phyloP scores from a whole-genome alignment of 1,140 invertebrate species.

The Philopotamus ludificatus region DNA sequence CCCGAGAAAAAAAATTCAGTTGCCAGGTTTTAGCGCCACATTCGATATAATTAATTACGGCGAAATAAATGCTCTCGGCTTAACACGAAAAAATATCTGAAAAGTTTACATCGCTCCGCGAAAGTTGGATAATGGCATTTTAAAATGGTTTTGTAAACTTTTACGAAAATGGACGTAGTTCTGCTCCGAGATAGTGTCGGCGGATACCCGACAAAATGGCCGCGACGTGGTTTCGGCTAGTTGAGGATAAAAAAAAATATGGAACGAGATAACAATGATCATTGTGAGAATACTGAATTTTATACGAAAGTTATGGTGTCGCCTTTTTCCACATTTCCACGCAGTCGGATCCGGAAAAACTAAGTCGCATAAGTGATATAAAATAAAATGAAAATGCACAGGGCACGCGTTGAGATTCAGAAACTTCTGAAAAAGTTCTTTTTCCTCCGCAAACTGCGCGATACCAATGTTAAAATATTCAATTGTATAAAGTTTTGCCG shows the following conservation, averaged over 20 bases:
- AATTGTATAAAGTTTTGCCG: no score
- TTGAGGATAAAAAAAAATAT: neutral
- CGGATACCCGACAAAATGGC: constrained; percentile 14
- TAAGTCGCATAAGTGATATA: no score
- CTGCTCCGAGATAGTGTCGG: constrained; percentile 7
- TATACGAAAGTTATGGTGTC: neutral
- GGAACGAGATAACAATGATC: neutral
- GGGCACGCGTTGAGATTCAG: no score
- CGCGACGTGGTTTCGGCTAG: neutral
- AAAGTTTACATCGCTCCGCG: constrained; percentile 1
- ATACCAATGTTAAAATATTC: no score
- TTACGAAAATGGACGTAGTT: constrained; percentile 10
- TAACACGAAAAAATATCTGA: neutral
- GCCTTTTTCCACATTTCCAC: no score
- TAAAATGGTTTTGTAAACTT: constrained; percentile 22
- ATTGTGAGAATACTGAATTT: neutral
- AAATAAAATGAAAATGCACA: no score
- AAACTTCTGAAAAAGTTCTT: no score
- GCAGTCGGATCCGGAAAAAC: no score
- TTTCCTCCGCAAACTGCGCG: no score
- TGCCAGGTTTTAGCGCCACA: no score
- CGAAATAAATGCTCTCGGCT: neutral
- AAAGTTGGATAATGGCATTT: constrained; percentile 24
- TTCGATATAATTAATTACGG: no score
- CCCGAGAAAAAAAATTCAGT: neutral